These are phyloP conservation scores for Epirrhoe tristata DNA, from an alignment of 2,888 invertebrate species.

Conservation along the genomic window DNA sequence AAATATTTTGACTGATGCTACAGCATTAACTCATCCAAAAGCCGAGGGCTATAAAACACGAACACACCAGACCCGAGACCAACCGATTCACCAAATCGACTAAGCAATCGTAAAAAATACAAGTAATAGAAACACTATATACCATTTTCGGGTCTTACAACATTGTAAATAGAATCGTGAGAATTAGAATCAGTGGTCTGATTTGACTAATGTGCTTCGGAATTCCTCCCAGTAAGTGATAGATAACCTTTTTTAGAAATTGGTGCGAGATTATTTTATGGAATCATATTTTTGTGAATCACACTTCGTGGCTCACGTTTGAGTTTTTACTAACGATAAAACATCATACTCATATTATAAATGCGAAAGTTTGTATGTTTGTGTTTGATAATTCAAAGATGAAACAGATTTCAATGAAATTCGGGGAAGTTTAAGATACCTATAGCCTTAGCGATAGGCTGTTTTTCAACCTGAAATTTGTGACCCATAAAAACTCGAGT, in stretches of 20 bases:
- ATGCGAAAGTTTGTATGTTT: no score
- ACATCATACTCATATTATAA: no score
- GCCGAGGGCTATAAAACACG: neutral
- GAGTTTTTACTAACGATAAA: neutral
- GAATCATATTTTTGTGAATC: constrained; percentile 1
- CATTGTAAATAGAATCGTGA: neutral
- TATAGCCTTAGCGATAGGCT: no score
- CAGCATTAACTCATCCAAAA: neutral
- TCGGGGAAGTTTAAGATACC: no score
- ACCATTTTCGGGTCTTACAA: no score
- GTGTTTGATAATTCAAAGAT: no score
- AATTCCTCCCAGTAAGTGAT: constrained; percentile 14
- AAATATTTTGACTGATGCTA: constrained; percentile 1
- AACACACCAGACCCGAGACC: neutral
- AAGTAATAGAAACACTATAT: neutral
- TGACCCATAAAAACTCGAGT: no score
- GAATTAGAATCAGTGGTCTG: neutral
- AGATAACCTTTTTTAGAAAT: constrained; percentile 18
- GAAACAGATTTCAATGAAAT: no score
- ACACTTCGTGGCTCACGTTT: neutral
- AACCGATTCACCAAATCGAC: neutral
- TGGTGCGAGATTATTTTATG: constrained; percentile 8
- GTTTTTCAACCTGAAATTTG: no score
- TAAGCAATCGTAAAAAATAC: neutral
- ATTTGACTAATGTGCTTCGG: neutral